These are phyloP conservation scores for Regulus satrapa DNA, from an alignment of 2,113 vertebrate genomes.

Conservation along the genomic window DNA sequence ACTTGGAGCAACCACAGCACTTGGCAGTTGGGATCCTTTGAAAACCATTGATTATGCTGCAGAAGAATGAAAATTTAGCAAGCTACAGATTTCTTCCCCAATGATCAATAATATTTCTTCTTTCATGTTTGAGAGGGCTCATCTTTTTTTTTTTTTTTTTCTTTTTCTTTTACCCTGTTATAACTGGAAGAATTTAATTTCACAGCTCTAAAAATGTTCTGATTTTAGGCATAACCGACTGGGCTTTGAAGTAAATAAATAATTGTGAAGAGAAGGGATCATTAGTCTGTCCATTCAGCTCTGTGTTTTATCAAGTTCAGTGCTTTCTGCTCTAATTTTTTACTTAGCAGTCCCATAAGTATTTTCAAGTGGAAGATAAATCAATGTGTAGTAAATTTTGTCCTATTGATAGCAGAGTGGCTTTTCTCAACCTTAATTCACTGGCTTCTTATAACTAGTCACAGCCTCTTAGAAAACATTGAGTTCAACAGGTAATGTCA, in stretches of 20 bases:
- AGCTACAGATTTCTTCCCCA: background rate
- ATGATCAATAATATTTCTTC: background rate
- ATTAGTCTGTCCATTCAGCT: background rate
- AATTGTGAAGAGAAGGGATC: background rate
- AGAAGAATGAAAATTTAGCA: background rate
- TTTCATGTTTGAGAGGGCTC: background rate
- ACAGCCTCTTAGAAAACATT: background rate
- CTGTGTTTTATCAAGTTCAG: background rate
- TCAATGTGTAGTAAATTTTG: background rate
- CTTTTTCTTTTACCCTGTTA: too few relatives aligned
- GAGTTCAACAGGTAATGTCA: background rate
- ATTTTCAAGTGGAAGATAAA: slow-evolving; percentile 2
- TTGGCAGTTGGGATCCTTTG: background rate
- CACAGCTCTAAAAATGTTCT: background rate
- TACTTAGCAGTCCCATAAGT: background rate
- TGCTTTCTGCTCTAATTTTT: background rate
- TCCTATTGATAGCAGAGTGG: background rate
- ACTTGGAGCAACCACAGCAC: background rate
- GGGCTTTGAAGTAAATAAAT: background rate
- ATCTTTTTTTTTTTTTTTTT: background rate
- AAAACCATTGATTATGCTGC: background rate
- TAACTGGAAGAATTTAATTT: background rate
- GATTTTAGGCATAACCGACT: background rate
- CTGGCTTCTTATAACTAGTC: background rate
- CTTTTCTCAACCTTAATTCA: background rate